Evolutionary conservation across 2,113 vertebrate genomes (phyloP).

Genomic region (Zapus hudsonius): DNA sequence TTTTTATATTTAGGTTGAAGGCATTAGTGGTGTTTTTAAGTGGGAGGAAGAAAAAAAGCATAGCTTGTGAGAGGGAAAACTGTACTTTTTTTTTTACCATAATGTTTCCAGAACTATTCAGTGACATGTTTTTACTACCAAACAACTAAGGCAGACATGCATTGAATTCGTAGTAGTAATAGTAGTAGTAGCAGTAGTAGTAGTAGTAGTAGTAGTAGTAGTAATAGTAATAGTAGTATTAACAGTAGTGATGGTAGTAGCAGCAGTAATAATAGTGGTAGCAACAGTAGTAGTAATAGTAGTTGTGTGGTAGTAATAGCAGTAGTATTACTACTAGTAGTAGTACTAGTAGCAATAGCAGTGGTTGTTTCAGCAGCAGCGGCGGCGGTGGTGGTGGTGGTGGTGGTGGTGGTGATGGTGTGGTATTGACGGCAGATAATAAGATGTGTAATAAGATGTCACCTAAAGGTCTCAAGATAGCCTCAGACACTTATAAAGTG

Average conservation of each 20-base stretch:
- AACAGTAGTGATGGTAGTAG: no score
- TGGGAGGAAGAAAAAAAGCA: neutral
- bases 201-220: no score
- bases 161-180: neutral
- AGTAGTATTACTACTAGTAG: no score
- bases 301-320: no score
- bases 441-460: neutral
- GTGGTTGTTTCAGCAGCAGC: no score
- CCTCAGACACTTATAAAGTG: neutral
- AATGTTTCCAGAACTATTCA: constrained; percentile 20
- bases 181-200: no score
- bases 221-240: no score
- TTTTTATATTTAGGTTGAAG: neutral
- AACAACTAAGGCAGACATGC: neutral
- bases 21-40: neutral
- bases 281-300: no score
- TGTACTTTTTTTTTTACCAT: neutral
- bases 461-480: neutral
- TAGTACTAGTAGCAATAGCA: no score
- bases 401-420: no score
- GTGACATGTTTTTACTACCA: neutral
- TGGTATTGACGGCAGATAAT: constrained; percentile 1
- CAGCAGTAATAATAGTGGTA: no score
- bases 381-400: no score
- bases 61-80: neutral